These are phyloP conservation scores for Melitaea cinxia DNA, from an alignment of 1,140 invertebrate genomes.

Conservation along the genomic window DNA sequence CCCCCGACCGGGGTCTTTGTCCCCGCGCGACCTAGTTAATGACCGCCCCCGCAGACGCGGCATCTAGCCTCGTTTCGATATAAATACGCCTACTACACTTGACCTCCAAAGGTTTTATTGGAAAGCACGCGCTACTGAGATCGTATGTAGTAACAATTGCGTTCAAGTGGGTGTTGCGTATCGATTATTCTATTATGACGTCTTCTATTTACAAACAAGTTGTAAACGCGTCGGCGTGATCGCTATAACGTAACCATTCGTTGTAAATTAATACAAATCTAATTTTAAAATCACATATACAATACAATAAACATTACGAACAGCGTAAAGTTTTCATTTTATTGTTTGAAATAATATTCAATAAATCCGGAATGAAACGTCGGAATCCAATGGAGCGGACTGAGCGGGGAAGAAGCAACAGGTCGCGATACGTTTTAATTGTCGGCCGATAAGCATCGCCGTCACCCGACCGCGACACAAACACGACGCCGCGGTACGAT, in stretches of 20 bases:
- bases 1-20: conserved; percentile 65
- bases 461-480: conserved; percentile 69
- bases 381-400: conserved; percentile 46
- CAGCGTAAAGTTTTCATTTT: neutral
- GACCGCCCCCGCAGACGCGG: conserved; percentile 77
- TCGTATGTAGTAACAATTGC: conserved; percentile 66
- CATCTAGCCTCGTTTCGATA: conserved; percentile 76
- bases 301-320: too few species aligned
- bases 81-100: conserved; percentile 81
- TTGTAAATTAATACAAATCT: neutral
- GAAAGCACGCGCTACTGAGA: conserved; percentile 75
- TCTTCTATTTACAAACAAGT: conserved; percentile 44
- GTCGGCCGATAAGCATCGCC: conserved; percentile 73
- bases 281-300: neutral
- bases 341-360: conserved; percentile 9
- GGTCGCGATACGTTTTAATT: conserved; percentile 80
- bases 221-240: neutral
- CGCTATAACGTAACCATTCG: neutral
- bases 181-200: conserved; percentile 42
- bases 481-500: conserved; percentile 60
- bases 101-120: conserved; percentile 81
- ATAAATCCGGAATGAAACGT: conserved; percentile 30
- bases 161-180: conserved; percentile 25
- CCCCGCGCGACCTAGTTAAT: conserved; percentile 80
- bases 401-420: conserved; percentile 63